These are phyloP conservation scores for Calephelis perditalis DNA, from an alignment of 2,888 invertebrate genomes.

Conservation along the genomic window DNA sequence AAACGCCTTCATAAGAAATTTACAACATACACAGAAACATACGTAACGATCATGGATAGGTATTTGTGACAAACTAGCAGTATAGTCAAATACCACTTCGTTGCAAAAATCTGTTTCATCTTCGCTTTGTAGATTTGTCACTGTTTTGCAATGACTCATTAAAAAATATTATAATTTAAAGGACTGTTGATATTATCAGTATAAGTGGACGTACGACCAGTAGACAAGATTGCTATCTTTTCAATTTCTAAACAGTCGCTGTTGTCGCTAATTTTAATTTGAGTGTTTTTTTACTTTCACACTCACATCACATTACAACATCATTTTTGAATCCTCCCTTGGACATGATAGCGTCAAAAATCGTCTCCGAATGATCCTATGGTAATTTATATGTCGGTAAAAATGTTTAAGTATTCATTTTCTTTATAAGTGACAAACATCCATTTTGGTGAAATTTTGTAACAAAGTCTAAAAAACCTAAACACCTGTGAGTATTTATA, in stretches of 20 bases:
- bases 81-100: background rate
- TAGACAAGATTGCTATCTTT: no score
- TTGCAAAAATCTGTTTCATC: no score
- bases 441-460: background rate
- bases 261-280: constrained; percentile 3
- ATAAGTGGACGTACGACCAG: no score
- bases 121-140: no score
- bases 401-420: background rate
- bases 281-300: background rate
- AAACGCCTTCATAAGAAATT: no score
- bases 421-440: background rate
- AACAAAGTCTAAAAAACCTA: background rate
- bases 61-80: background rate
- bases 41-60: background rate
- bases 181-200: background rate
- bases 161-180: background rate
- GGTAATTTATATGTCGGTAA: background rate
- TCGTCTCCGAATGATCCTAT: background rate
- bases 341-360: background rate
- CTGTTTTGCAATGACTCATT: background rate
- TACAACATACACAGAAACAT: background rate
- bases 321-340: background rate
- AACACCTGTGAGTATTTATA: background rate
- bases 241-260: no score
- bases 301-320: no score